Conservation (phyloP, 2,113 vertebrate genomes). For the Chauna torquata region DNA sequence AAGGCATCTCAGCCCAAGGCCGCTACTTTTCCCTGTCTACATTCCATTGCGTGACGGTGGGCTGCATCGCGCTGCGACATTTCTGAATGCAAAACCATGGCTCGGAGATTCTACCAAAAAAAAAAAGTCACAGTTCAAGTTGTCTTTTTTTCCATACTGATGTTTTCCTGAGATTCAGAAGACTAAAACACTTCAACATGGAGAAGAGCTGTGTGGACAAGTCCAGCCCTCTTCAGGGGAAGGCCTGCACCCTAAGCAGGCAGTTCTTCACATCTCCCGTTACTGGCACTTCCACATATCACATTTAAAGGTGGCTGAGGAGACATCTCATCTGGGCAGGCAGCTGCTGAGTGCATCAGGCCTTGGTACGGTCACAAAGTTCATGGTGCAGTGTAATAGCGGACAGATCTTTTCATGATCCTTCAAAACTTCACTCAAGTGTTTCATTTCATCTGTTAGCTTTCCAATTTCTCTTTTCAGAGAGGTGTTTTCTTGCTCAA, state of each 20-base stretch:
- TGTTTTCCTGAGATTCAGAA: slow-evolving; percentile 20
- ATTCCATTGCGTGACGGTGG: background rate
- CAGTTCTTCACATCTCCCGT: background rate
- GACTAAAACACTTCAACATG: accelerated
- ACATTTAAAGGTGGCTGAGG: background rate
- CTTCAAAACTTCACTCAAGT: slow-evolving; percentile 82
- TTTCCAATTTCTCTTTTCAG: slow-evolving; percentile 89
- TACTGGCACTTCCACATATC: background rate
- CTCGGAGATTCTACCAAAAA: background rate
- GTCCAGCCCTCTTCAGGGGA: background rate
- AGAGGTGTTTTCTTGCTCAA: slow-evolving; percentile 89
- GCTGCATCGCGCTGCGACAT: background rate
- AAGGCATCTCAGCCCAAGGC: background rate
- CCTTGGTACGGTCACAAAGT: slow-evolving; percentile 77
- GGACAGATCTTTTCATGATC: slow-evolving; percentile 89
- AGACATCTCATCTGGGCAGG: slow-evolving; percentile 76
- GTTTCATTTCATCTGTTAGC: slow-evolving; percentile 88
- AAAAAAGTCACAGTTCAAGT: background rate
- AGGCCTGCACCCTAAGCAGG: background rate
- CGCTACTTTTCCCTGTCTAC: background rate
- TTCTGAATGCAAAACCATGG: background rate
- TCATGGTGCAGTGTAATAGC: slow-evolving; percentile 82
- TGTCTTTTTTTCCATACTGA: background rate
- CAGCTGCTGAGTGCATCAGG: slow-evolving; percentile 70
- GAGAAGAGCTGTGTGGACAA: background rate